Evolutionary conservation across 2,888 invertebrate genomes (phyloP).

Genomic region (Polia nebulosa): DNA sequence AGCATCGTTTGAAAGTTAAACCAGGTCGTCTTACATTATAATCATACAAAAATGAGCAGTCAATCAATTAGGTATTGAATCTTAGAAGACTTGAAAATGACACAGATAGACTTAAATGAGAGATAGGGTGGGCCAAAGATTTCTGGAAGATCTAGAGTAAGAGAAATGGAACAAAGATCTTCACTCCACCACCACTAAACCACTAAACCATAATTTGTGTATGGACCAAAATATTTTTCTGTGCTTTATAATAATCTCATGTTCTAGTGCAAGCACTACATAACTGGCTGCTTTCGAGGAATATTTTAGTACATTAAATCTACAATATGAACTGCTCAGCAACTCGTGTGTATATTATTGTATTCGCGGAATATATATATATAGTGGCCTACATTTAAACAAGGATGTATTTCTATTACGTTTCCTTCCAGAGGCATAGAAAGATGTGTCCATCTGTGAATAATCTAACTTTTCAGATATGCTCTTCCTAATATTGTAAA

Average conservation of each 20-base stretch:
- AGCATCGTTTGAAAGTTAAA: background rate
- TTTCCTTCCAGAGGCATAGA: constrained; percentile 1
- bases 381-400: constrained; percentile 44
- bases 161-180: background rate
- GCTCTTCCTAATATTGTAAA: background rate
- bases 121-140: background rate
- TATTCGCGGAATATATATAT: constrained; percentile 42
- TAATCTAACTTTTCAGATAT: background rate
- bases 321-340: background rate
- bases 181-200: background rate
- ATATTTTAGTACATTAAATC: constrained; percentile 16
- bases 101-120: background rate
- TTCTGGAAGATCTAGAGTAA: background rate
- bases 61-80: background rate
- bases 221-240: too few species aligned
- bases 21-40: background rate
- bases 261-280: too few species aligned
- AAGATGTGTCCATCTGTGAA: too few species aligned
- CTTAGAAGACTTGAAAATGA: background rate
- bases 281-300: constrained; percentile 2
- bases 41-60: background rate
- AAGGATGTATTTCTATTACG: constrained; percentile 24
- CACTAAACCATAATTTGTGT: too few species aligned
- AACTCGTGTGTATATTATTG: constrained; percentile 24
- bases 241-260: too few species aligned